A percentile compares a stretch with the other conserved stretches of the same genome.
These are phyloP conservation scores for Acromyrmex heyeri DNA, from an alignment of 1,140 invertebrate species.

Conservation along the genomic window DNA sequence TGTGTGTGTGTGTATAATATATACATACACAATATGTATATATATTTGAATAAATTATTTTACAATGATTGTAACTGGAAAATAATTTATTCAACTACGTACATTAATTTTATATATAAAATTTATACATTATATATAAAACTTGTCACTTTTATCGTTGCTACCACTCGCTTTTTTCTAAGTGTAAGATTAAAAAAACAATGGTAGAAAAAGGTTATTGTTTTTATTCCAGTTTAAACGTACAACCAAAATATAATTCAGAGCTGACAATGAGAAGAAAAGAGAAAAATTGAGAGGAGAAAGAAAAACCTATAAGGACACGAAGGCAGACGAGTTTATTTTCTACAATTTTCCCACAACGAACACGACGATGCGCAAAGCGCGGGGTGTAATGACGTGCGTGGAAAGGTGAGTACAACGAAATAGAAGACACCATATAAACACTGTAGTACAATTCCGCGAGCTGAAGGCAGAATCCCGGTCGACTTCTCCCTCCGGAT, in stretches of 20 bases:
- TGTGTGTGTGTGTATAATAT: too few relatives aligned
- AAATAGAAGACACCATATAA: constrained; percentile 84
- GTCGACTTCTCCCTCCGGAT: constrained; percentile 79
- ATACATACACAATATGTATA: too few relatives aligned
- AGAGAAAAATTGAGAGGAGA: constrained; percentile 28
- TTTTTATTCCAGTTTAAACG: background rate
- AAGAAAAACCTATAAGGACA: background rate
- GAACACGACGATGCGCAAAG: constrained; percentile 81
- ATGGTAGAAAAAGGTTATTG: background rate
- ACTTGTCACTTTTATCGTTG: too few relatives aligned
- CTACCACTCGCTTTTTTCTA: too few relatives aligned
- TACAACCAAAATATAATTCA: constrained; percentile 33
- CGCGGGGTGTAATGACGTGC: constrained; percentile 58
- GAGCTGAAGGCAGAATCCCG: constrained; percentile 83
- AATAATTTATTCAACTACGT: too few relatives aligned
- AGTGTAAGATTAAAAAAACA: background rate
- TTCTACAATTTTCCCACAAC: constrained; percentile 86
- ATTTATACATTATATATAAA: too few relatives aligned
- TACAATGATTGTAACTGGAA: too few relatives aligned
- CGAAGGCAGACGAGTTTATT: constrained; percentile 84
- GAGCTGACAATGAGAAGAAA: constrained; percentile 36
- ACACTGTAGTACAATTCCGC: constrained; percentile 84
- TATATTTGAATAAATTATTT: too few relatives aligned
- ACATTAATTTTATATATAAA: too few relatives aligned
- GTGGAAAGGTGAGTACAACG: constrained; percentile 79